These are phyloP conservation scores for Fopius arisanus DNA, from an alignment of 1,140 invertebrate genomes.

Conservation along the genomic window DNA sequence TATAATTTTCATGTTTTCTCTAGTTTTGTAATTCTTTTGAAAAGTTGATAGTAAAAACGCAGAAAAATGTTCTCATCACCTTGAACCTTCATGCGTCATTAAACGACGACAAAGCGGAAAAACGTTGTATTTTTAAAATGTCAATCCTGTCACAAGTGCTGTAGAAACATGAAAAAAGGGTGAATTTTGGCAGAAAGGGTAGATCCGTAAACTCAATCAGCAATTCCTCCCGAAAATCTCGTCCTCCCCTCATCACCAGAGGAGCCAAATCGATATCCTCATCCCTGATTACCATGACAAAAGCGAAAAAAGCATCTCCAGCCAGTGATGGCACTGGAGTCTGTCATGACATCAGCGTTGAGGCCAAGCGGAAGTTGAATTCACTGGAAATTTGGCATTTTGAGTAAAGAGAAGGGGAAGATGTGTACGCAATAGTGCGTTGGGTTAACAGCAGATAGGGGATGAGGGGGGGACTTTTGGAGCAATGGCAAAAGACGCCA, in stretches of 20 bases:
- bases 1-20: too few species aligned
- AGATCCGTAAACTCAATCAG: not conserved
- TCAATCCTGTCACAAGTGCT: too few species aligned
- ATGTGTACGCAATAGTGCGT: not conserved
- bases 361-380: constrained; percentile 59
- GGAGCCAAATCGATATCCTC: not conserved
- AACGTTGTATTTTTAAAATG: too few species aligned
- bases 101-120: too few species aligned
- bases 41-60: too few species aligned
- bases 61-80: too few species aligned
- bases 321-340: not conserved
- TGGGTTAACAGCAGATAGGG: not conserved
- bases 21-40: too few species aligned
- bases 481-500: constrained; percentile 1
- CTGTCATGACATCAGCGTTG: constrained; percentile 37
- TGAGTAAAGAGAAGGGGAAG: not conserved
- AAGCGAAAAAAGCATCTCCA: not conserved
- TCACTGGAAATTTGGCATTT: constrained; percentile 51
- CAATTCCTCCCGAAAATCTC: not conserved
- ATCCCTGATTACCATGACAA: not conserved
- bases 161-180: too few species aligned
- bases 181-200: too few species aligned
- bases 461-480: not conserved
- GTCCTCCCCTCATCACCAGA: not conserved
- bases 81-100: too few species aligned